Evolutionary conservation across 2,888 invertebrate genomes (phyloP), one percentile per base, ranked within the genome.

Genomic region (Drosophila parthenogenetica): DNA sequence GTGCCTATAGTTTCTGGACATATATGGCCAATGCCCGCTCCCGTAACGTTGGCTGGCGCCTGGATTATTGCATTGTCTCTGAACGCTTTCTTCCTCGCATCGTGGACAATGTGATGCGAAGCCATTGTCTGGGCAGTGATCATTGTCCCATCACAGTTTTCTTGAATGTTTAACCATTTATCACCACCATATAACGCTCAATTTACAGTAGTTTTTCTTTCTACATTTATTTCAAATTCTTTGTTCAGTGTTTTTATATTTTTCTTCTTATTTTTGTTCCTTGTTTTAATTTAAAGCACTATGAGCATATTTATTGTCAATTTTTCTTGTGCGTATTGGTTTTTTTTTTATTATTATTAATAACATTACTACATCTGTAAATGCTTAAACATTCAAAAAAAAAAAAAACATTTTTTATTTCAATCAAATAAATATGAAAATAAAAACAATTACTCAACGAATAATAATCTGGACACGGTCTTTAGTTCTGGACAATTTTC

Each of bases 31-130:
- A 97, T 91, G 94, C 97, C 7, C 94, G 99, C 55, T 93, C 95
- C 10, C 98, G 96, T 89, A 98, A 99, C 93, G 94, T 98, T 74
- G 99, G 99, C 91, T 99, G 99, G 98, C 95, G 99, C 87, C 93
- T 99, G 90, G 99, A 99, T 93, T 99, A 99, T 92, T 99, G 97
- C 91, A 94, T 99, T 55, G 93, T 98, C 8, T 98, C 99, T 0
- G 94, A 98, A 86, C 94, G 96, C 58, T 93, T 99, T 22, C 90
- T 95, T 78, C 93, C 95, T 1, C 94, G 95, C 37, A 92, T 99
- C 42, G 97, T 97, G 90, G 98, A 99, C 92, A 96, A 94, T 90
- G 93, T 96, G 19, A 98, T 99, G 78, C 94, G 97, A 50, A 94
- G 94, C 60, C 93, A 96, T 75, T 96, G 98, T 4, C 95, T 94